Conservation (phyloP, 1,140 invertebrate genomes). For the Drosophila orena region DNA sequence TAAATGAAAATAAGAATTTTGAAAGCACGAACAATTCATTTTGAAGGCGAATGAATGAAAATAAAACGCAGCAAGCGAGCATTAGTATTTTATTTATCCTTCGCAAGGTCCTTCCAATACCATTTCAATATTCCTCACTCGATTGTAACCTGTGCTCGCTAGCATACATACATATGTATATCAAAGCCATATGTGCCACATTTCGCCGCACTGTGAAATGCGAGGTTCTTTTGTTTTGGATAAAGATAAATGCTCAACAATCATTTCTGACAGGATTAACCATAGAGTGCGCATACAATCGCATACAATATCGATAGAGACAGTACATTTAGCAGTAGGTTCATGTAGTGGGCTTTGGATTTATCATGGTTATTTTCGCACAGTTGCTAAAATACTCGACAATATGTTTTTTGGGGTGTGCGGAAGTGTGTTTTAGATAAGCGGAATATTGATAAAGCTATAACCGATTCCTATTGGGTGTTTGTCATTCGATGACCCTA, state of each 20-base stretch:
- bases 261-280: constrained; percentile 3
- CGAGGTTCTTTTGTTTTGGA: background rate
- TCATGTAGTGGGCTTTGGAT: constrained; percentile 1
- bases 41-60: constrained; percentile 9
- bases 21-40: too few species aligned
- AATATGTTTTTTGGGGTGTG: background rate
- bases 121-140: background rate
- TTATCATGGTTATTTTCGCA: constrained; percentile 10
- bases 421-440: background rate
- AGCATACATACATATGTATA: background rate
- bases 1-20: too few species aligned
- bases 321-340: constrained; percentile 22
- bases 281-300: constrained; percentile 20
- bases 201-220: background rate
- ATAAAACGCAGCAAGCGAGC: constrained; percentile 40
- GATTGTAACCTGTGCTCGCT: constrained; percentile 3
- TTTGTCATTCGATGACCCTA: constrained; percentile 33
- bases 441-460: constrained; percentile 10
- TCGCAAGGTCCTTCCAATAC: background rate
- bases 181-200: constrained; percentile 14
- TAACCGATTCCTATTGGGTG: background rate
- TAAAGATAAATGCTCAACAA: constrained; percentile 4
- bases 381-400: constrained; percentile 7
- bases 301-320: constrained; percentile 13
- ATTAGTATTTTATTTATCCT: constrained; percentile 30